A percentile compares a stretch with the other conserved stretches of the same genome.
Conservation (phyloP, 2,797 vertebrate genomes). For the Anabacerthia variegaticeps region DNA sequence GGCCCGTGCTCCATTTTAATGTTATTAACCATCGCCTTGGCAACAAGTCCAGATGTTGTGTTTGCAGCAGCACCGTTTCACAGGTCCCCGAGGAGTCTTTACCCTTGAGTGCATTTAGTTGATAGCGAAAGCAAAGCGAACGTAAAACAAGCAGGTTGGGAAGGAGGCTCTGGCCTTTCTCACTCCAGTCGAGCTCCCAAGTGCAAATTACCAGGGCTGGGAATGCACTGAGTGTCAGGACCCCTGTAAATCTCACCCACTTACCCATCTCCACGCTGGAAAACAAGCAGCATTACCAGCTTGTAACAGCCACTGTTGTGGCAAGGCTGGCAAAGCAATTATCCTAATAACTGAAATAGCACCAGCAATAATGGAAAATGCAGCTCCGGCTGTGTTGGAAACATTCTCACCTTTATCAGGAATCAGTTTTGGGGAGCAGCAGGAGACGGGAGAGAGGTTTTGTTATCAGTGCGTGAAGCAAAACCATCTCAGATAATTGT, state of each 20-base stretch:
- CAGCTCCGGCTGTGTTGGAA: not conserved
- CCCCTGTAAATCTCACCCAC: not conserved
- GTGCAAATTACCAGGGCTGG: not conserved
- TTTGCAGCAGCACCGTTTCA: not conserved
- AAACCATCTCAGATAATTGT: not conserved
- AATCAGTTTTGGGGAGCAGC: not conserved
- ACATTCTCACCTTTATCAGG: not conserved
- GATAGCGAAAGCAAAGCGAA: conserved; percentile 24
- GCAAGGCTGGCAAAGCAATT: conserved; percentile 24
- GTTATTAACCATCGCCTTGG: conserved; percentile 41
- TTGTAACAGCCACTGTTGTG: not conserved
- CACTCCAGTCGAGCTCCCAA: not conserved
- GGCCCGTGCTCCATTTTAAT: not conserved
- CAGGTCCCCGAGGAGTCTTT: conserved; percentile 44
- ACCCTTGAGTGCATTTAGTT: conserved; percentile 61
- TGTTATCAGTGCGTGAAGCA: not conserved
- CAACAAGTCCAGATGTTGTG: conserved; percentile 38
- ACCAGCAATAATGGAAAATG: not conserved
- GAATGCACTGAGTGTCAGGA: not conserved
- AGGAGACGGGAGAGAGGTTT: not conserved
- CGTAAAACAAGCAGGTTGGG: conserved; percentile 36
- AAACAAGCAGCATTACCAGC: not conserved
- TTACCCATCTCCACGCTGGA: not conserved
- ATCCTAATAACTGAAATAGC: conserved; percentile 1
- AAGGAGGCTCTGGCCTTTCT: conserved; percentile 7